Percentiles rank a stretch among this genome's conserved stretches.
phyloP scores from a whole-genome alignment of 2,797 vertebrate species.

The Borostomias antarcticus region DNA sequence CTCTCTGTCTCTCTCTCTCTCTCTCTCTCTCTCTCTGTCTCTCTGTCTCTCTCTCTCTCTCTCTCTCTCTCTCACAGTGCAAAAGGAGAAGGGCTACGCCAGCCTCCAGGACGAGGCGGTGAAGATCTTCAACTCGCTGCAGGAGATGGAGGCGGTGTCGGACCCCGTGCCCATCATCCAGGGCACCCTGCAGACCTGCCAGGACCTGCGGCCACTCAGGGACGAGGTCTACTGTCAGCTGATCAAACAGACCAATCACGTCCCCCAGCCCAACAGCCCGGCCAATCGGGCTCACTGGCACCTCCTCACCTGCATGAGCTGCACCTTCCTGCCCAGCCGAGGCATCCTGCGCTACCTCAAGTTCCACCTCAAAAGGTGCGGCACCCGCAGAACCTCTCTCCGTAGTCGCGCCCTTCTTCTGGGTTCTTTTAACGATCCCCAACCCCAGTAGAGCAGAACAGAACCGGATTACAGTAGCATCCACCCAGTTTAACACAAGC shows the following conservation, averaged over 20 bases:
- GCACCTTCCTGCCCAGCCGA: slow-evolving; percentile 89
- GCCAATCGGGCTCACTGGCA: slow-evolving; percentile 91
- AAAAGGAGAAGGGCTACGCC: slow-evolving; percentile 90
- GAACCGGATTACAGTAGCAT: too few relatives aligned
- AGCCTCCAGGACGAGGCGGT: slow-evolving; percentile 94
- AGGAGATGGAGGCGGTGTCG: slow-evolving; percentile 88
- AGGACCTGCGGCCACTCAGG: slow-evolving; percentile 85
- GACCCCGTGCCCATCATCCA: slow-evolving; percentile 91
- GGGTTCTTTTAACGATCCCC: background rate
- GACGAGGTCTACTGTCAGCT: slow-evolving; percentile 95
- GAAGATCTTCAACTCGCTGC: slow-evolving; percentile 91
- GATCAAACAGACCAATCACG: slow-evolving; percentile 93
- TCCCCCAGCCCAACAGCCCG: slow-evolving; percentile 84
- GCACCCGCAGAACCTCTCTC: background rate
- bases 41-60: background rate
- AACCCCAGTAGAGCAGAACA: too few relatives aligned
- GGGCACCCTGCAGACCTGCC: slow-evolving; percentile 89
- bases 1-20: background rate
- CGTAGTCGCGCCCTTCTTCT: fast-evolving
- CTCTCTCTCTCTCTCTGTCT: background rate
- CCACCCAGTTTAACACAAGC: too few relatives aligned
- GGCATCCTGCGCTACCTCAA: slow-evolving; percentile 90
- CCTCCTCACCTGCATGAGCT: slow-evolving; percentile 91
- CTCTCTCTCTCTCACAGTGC: slow-evolving; percentile 70
- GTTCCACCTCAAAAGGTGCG: slow-evolving; percentile 90